Base-by-base conservation (phyloP, 1,140 invertebrate species). In the Platorchestia sp. region DNA sequence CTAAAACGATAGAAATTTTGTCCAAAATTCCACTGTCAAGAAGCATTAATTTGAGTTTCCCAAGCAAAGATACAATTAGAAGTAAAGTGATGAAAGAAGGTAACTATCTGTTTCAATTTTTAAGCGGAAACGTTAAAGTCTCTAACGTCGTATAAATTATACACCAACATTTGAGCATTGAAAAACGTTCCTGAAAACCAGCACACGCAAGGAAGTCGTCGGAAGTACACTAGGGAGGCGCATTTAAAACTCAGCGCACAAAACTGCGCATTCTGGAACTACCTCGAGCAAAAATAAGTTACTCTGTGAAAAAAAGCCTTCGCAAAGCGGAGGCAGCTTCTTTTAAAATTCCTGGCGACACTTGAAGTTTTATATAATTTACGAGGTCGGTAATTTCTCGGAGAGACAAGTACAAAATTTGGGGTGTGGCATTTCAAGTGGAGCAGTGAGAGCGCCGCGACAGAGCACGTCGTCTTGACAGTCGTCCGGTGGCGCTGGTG, bases 361-460 rank as follows among this genome's bases (percentile, higher is more conserved):
- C 91, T 93, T 93, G 91, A 93, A 93, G 91, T 93, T 93, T 93
- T 93, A 93, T 93, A 93, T 93, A 93, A 93, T 93, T 93, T 93
- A 93, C 45, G 91, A 93, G 6, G 91, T 45, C 91, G 91, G 91
- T 93, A 93, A 93, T 93, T 93, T 93, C 45, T 93, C 40, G 91
- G 91, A 93, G 91, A 93, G 91, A 93, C 91, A 93, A 93, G 91
- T 93, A 44, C 40, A 44, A 93, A 93, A 93, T 45, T 93, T 93
- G n/a, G 36, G 91, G 91, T 93, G 91, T 93, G 40, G 91, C 45
- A 45, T 93, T 93, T 44, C 91, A 93, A 93, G 91, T 93, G 43
- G 10, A 86, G 86, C 7, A 44, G 43, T 44, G 45, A 27, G 43
- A 47, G 91, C 44, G n/a, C 87, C 44, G 42, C 87, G 41, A 90